A percentile compares a stretch with the other conserved stretches of the same genome.
These are phyloP conservation scores for Euphydryas editha DNA, from an alignment of 2,888 invertebrate genomes.

Conservation along the genomic window DNA sequence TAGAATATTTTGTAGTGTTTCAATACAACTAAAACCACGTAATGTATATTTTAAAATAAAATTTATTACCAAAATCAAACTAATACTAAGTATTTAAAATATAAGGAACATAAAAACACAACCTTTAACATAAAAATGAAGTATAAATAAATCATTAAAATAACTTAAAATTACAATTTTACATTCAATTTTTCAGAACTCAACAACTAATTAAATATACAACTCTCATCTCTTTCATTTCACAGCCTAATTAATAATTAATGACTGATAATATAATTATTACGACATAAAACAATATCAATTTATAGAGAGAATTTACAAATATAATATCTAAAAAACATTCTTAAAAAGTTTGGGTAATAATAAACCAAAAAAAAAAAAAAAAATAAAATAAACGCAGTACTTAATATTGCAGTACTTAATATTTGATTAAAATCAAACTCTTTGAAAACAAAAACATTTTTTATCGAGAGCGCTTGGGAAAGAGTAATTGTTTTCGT, in stretches of 20 bases:
- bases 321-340: neutral
- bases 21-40: conserved; percentile 4
- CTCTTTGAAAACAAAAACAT: too few species aligned
- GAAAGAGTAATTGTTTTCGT: too few species aligned
- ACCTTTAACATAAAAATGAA: conserved; percentile 23
- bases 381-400: too few species aligned
- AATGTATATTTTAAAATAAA: conserved; percentile 6
- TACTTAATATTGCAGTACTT: too few species aligned
- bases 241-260: conserved; percentile 15
- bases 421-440: too few species aligned
- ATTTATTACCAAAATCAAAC: conserved; percentile 9
- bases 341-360: too few species aligned
- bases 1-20: neutral
- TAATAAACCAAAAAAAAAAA: too few species aligned
- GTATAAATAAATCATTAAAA: conserved; percentile 15
- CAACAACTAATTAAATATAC: neutral
- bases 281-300: neutral
- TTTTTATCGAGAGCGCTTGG: too few species aligned
- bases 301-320: too few species aligned
- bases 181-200: conserved; percentile 1
- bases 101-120: conserved; percentile 31
- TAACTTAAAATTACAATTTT: neutral
- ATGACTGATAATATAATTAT: neutral
- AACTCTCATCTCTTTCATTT: neutral
- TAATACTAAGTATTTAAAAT: neutral